These are phyloP conservation scores for Stichodactyla mertensii DNA, from an alignment of 64 coral and sea anemone species.

Conservation along the genomic window DNA sequence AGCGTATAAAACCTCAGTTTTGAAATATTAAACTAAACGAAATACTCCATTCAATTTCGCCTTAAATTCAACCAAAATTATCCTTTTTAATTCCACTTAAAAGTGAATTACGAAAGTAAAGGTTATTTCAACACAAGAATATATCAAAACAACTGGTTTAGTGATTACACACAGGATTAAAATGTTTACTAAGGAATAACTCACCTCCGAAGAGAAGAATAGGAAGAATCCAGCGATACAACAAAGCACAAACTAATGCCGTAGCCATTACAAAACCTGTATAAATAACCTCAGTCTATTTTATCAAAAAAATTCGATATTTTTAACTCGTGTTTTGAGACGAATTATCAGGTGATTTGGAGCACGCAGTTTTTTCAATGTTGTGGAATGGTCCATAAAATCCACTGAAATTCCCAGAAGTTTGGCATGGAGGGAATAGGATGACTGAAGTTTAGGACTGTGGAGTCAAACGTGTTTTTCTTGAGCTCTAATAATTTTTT, in stretches of 20 bases:
- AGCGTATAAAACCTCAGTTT: no score
- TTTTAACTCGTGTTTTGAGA: not conserved
- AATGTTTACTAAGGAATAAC: not conserved
- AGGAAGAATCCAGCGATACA: slow-evolving; percentile 56
- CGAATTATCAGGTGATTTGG: not conserved
- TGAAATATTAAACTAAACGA: no score
- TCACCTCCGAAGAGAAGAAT: slow-evolving; percentile 41
- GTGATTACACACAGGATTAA: not conserved
- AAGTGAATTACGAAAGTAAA: not conserved
- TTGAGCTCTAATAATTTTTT: not conserved
- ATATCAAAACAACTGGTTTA: not conserved
- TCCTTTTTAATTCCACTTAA: not conserved
- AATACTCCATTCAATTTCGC: not conserved
- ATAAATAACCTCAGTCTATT: not conserved
- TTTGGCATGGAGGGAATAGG: not conserved
- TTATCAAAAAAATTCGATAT: slow-evolving; percentile 1
- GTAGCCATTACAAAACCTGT: slow-evolving; percentile 18
- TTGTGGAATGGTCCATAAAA: not conserved
- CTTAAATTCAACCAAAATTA: not conserved
- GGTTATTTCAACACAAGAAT: not conserved
- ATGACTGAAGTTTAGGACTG: not conserved
- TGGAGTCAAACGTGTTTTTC: not conserved
- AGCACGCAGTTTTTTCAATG: not conserved
- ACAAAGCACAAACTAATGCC: slow-evolving; percentile 34
- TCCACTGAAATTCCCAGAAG: not conserved